Evolutionary conservation across 2,113 vertebrate species (phyloP).

Genomic region (Hucho hucho): DNA sequence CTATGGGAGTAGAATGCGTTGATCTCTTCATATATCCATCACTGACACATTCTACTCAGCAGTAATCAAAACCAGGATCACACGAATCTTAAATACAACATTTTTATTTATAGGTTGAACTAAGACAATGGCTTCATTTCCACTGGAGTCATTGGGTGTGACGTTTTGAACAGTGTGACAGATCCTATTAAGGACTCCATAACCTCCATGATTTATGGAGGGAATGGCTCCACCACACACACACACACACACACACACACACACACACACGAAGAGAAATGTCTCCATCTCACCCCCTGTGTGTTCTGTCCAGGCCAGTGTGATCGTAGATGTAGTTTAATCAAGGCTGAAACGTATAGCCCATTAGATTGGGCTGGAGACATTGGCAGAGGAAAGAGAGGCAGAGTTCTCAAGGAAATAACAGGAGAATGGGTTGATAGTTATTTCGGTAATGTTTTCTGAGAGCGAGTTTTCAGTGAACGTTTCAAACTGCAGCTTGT

Average conservation of each 20-base stretch:
- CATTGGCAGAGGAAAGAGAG: not conserved
- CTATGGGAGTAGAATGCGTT: not conserved
- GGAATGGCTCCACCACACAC: not conserved
- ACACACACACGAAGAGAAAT: not conserved
- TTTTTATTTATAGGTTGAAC: not conserved
- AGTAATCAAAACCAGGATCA: not conserved
- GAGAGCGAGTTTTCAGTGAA: not conserved
- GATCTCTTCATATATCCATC: not conserved
- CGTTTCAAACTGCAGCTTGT: too few species aligned
- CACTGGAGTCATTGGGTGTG: not conserved
- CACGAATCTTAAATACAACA: not conserved
- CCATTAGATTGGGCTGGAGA: not conserved
- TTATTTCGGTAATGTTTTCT: not conserved
- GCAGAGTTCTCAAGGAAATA: not conserved
- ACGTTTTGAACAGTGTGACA: not conserved
- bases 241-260: too few species aligned
- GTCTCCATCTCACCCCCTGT: not conserved
- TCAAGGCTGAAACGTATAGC: conserved; percentile 15
- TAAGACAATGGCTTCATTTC: not conserved
- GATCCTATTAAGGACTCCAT: not conserved
- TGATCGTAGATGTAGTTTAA: conserved; percentile 8
- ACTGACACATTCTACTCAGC: not conserved
- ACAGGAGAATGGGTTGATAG: conserved; percentile 13
- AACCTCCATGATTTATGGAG: not conserved
- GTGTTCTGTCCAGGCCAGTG: not conserved